Evolutionary conservation across 2,797 vertebrate genomes (phyloP), one percentile per base, ranked within the genome.

Genomic region (Sebastes steindachneri): DNA sequence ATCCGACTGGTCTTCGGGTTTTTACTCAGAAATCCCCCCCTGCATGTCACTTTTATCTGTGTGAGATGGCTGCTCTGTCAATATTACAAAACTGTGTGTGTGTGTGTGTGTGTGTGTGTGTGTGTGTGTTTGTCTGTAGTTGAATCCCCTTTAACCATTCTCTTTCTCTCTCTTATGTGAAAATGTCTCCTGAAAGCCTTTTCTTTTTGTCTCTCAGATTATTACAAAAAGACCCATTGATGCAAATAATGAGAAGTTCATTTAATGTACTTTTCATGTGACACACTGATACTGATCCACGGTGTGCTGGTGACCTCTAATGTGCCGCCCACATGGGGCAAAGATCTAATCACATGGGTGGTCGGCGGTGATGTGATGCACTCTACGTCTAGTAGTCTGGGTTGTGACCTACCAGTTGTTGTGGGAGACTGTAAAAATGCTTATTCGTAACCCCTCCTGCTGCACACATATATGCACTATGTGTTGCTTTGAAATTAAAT

Each of bases 21-120:
- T 65, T 65, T 21, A 33, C 62, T 11, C 23, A 53, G 53, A 55
- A 67, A 66, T 71, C 48, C 3, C 9, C 25, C 3, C 6, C 29
- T 37, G 76, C n/a, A 9, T 5, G 10, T n/a, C 2, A 12, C 10
- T 28, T 67, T 45, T 70, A 59, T 74, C 75, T 58, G 28, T 76
- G 58, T 63, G 33, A n/a, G 19, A 28, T 5, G 23, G 55, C 51
- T 71, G 72, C 62, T 77, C 62, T 73, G 88, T 92, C 85, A 92
- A 82, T 62, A 86, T 88, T 86, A 74, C 87, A 81, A 73, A 80
- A 81, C 28, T 9, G 1, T 35, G 31, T 33, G 3, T 33, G 5
- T 31, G 55, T 21, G 41, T 64, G 31, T 33, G 25, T 73, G 33
- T 15, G 31, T 33, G 31, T 31, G 28, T 28, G 29, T 29, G 23